Percentiles rank a stretch among this genome's conserved stretches.
These are phyloP conservation scores for Catostomus latipinnis DNA, from an alignment of 2,797 vertebrate genomes.

Conservation along the genomic window DNA sequence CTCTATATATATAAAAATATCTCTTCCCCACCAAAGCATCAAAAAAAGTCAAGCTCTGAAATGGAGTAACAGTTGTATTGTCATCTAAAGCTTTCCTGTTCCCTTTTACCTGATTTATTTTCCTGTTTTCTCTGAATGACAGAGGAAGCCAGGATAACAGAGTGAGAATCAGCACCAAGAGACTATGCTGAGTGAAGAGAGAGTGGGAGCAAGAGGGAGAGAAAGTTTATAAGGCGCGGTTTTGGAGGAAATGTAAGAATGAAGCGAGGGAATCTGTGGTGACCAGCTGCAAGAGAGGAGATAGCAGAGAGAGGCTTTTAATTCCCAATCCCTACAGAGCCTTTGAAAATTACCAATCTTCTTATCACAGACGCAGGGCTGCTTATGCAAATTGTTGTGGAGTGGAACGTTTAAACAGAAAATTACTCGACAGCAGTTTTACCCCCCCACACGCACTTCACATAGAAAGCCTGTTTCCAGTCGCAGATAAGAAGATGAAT, in stretches of 20 bases:
- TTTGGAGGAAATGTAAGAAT: constrained; percentile 79
- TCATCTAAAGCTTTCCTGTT: constrained; percentile 69
- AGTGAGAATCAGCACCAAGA: constrained; percentile 50
- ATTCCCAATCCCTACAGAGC: constrained; percentile 88
- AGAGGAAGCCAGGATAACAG: constrained; percentile 54
- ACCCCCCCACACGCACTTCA: constrained; percentile 62
- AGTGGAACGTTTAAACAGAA: constrained; percentile 92
- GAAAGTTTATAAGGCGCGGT: constrained; percentile 83
- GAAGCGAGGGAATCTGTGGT: constrained; percentile 83
- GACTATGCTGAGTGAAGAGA: constrained; percentile 44
- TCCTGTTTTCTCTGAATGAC: constrained; percentile 55
- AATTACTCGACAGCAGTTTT: constrained; percentile 89
- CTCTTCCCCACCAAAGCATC: constrained; percentile 51
- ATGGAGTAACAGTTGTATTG: constrained; percentile 71
- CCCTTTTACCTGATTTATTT: constrained; percentile 56
- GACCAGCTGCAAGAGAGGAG: constrained; percentile 86
- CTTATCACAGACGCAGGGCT: constrained; percentile 91
- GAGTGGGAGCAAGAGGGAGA: constrained; percentile 65
- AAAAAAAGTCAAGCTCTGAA: constrained; percentile 69
- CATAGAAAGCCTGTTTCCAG: constrained; percentile 85
- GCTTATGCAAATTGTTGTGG: constrained; percentile 93
- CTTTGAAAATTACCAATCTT: constrained; percentile 94
- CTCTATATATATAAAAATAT: constrained; percentile 8
- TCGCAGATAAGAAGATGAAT: constrained; percentile 88
- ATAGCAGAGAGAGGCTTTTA: constrained; percentile 89